Conservation (phyloP, 2,797 vertebrate genomes). For the Lacerta bilineata region DNA sequence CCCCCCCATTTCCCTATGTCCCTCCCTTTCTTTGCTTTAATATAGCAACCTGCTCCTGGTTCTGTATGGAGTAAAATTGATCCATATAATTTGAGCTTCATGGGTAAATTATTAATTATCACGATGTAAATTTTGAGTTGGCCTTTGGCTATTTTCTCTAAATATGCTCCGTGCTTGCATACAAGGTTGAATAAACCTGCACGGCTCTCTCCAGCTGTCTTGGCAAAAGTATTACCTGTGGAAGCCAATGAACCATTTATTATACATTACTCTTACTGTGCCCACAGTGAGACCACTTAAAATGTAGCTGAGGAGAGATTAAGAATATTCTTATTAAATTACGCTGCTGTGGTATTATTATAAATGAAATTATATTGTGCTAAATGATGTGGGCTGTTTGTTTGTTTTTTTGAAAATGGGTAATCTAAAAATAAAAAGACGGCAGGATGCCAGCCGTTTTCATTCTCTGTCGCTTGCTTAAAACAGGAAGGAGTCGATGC, state of each 20-base stretch:
- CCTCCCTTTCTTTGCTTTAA: neutral
- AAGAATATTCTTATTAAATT: conserved; percentile 59
- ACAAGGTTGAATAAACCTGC: conserved; percentile 63
- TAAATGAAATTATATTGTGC: conserved; percentile 51
- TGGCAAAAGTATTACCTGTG: conserved; percentile 74
- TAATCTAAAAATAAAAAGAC: conserved; percentile 43
- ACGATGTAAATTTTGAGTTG: conserved; percentile 63
- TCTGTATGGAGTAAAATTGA: conserved; percentile 35
- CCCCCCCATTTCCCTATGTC: neutral
- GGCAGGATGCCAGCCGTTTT: neutral
- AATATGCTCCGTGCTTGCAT: conserved; percentile 68
- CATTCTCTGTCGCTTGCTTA: conserved; percentile 19
- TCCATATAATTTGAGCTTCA: conserved; percentile 54
- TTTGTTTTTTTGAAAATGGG: conserved; percentile 13
- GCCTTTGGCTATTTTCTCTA: conserved; percentile 72
- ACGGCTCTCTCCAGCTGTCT: conserved; percentile 75
- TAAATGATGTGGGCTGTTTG: conserved; percentile 21
- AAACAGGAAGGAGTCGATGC: neutral
- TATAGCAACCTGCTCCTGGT: neutral
- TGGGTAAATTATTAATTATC: conserved; percentile 68
- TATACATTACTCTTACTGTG: conserved; percentile 65
- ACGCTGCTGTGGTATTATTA: conserved; percentile 47
- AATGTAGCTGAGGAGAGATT: conserved; percentile 60
- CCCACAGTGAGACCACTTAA: conserved; percentile 61
- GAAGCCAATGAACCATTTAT: conserved; percentile 71